Percentiles rank a stretch among this genome's conserved stretches.
phyloP scores from a whole-genome alignment of 2,797 vertebrate species.

The Triplophysa bombifrons region DNA sequence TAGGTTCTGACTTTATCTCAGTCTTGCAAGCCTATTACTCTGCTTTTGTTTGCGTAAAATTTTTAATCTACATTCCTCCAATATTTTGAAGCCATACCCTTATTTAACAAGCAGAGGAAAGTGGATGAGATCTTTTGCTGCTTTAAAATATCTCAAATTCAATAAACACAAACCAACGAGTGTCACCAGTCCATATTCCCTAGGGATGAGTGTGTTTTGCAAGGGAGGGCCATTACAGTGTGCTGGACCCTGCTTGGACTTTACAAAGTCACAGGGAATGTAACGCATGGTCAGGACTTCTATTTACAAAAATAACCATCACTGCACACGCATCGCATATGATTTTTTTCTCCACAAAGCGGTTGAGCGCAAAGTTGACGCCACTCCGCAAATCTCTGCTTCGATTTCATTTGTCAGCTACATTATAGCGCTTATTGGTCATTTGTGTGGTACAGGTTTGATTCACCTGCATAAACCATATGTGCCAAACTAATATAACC shows the following conservation, averaged over 20 bases:
- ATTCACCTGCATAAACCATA: too few species aligned
- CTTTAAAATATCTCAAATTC: neutral
- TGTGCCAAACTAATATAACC: too few species aligned
- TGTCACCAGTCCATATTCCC: neutral
- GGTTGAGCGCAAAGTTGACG: too few species aligned
- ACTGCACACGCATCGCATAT: neutral
- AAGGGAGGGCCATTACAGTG: neutral
- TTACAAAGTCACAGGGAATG: constrained; percentile 18
- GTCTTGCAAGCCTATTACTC: neutral
- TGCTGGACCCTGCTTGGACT: neutral
- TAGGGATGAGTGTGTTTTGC: neutral
- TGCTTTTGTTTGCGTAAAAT: neutral
- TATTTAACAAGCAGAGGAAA: neutral
- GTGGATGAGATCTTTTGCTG: neutral
- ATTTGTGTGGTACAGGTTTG: too few species aligned
- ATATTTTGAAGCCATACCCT: neutral
- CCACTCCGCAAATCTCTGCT: too few species aligned
- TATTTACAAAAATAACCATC: neutral
- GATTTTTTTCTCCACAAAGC: too few species aligned
- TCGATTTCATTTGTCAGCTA: too few species aligned
- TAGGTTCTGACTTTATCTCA: neutral
- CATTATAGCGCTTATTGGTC: too few species aligned
- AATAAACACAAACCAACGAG: neutral
- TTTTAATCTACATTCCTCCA: neutral
- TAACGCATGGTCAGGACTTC: too few species aligned